phyloP scores from a whole-genome alignment of 2,888 invertebrate species.

The Oxyscelio sp. region DNA sequence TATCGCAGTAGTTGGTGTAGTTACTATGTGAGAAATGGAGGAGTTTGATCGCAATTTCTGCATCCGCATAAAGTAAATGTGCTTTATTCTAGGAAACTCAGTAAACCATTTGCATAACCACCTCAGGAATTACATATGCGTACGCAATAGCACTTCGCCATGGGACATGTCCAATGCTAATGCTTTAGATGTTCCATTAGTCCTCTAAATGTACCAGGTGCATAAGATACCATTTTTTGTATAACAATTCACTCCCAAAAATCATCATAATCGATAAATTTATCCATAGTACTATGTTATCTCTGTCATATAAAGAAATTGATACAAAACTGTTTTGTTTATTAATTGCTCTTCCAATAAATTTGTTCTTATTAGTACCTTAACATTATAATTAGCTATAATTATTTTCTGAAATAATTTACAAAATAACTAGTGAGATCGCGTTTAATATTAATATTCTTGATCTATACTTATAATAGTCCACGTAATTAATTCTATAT shows the following conservation, averaged over 20 bases:
- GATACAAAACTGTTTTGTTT: no score
- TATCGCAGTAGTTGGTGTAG: constrained; percentile 76
- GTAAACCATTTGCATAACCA: constrained; percentile 83
- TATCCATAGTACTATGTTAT: no score
- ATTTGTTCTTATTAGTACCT: no score
- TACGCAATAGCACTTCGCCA: constrained; percentile 54
- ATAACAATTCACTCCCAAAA: no score
- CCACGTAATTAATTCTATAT: constrained; percentile 2
- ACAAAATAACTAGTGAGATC: constrained; percentile 2
- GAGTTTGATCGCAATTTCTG: constrained; percentile 65
- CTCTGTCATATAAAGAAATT: no score
- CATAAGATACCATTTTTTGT: no score
- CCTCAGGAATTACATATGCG: constrained; percentile 81
- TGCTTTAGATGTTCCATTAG: constrained; percentile 74
- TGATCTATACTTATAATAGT: constrained; percentile 13
- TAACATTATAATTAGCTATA: no score
- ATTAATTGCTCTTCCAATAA: no score
- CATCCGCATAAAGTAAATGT: constrained; percentile 48
- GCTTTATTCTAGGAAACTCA: constrained; percentile 78
- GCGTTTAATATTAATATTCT: background rate
- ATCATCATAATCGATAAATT: no score
- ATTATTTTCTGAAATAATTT: background rate
- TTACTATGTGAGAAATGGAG: constrained; percentile 78
- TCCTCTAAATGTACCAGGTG: constrained; percentile 50
- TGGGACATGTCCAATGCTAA: constrained; percentile 66